Percentiles rank a stretch among this genome's conserved stretches.
Conservation (phyloP, 2,113 vertebrate species). For the Nansenia antarctica region DNA sequence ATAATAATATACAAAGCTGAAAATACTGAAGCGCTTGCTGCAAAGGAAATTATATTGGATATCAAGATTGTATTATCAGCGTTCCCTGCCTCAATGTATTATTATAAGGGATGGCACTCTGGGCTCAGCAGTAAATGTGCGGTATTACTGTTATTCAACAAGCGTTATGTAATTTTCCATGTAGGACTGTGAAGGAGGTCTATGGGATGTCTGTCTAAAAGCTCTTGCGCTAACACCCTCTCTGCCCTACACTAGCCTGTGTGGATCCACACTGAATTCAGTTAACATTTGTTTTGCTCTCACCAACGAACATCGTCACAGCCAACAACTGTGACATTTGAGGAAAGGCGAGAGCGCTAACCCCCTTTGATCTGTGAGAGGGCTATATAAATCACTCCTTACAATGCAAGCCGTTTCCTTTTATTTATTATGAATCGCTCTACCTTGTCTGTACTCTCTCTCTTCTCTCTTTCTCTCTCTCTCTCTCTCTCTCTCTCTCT, state of each 20-base stretch:
- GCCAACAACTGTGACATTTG: slow-evolving; percentile 57
- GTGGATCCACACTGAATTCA: slow-evolving; percentile 27
- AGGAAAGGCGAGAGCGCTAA: slow-evolving; percentile 30
- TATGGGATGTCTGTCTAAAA: not conserved
- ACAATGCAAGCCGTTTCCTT: slow-evolving; percentile 63
- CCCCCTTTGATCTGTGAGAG: slow-evolving; percentile 20
- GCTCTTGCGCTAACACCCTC: not conserved
- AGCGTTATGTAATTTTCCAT: not conserved
- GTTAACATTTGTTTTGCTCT: slow-evolving; percentile 59
- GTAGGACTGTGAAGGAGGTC: not conserved
- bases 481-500: not conserved
- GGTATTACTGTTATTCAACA: not conserved
- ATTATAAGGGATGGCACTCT: not conserved
- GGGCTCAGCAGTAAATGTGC: not conserved
- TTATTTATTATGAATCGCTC: slow-evolving; percentile 20
- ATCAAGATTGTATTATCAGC: not conserved
- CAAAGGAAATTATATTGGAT: not conserved
- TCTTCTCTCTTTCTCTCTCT: not conserved
- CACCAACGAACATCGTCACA: slow-evolving; percentile 55
- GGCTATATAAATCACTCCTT: slow-evolving; percentile 62
- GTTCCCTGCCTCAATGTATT: not conserved
- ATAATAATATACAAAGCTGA: not conserved
- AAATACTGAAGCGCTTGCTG: not conserved
- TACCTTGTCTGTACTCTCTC: not conserved
- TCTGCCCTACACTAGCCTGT: not conserved